A percentile compares a stretch with the other conserved stretches of the same genome.
These are phyloP conservation scores for Agriopis aurantiaria DNA, from an alignment of 2,888 invertebrate genomes.

Conservation along the genomic window DNA sequence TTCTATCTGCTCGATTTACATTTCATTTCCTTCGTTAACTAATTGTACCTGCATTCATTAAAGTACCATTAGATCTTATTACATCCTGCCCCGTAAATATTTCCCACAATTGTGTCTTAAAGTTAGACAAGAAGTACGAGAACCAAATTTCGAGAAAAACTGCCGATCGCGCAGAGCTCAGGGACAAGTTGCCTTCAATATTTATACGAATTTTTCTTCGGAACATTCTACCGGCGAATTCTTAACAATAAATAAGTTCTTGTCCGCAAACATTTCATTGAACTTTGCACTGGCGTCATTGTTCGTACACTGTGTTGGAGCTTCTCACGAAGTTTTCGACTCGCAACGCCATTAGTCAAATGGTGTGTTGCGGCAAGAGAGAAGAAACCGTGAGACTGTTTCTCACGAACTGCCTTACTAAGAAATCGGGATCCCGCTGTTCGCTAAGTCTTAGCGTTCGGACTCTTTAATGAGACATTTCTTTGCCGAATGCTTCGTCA, in stretches of 20 bases:
- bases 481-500: conserved; percentile 36
- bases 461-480: conserved; percentile 63
- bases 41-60: conserved; percentile 45
- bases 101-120: conserved; percentile 50
- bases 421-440: conserved; percentile 68
- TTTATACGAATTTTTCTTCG: conserved; percentile 36
- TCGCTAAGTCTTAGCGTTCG: conserved; percentile 57
- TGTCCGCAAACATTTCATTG: conserved; percentile 55
- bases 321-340: conserved; percentile 66
- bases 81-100: conserved; percentile 45
- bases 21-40: conserved; percentile 54
- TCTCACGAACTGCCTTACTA: conserved; percentile 67
- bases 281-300: conserved; percentile 55
- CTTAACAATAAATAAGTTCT: conserved; percentile 41
- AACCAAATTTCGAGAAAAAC: conserved; percentile 29
- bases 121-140: conserved; percentile 18
- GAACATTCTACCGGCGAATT: conserved; percentile 34
- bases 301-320: conserved; percentile 47
- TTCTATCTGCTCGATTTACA: conserved; percentile 50
- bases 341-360: conserved; percentile 63
- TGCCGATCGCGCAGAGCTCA: conserved; percentile 14
- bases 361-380: conserved; percentile 61
- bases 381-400: conserved; percentile 70
- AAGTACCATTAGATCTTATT: conserved; percentile 48
- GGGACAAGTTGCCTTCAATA: conserved; percentile 24